These are phyloP conservation scores for Megaceryle torquata DNA, from an alignment of 2,113 vertebrate genomes.

Conservation along the genomic window DNA sequence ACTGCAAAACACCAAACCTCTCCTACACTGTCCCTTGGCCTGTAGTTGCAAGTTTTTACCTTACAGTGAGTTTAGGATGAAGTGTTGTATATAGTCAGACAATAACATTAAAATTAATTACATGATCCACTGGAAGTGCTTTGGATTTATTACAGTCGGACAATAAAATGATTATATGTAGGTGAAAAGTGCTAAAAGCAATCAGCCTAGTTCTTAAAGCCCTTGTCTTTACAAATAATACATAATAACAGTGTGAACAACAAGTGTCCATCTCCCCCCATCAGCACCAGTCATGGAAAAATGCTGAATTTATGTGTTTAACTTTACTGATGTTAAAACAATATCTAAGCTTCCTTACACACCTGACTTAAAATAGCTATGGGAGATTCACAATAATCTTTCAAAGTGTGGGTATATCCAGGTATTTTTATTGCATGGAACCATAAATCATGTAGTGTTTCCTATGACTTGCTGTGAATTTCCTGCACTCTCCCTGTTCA, in stretches of 20 bases:
- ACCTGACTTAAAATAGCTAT: not conserved
- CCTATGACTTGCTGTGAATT: not conserved
- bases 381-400: not conserved
- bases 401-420: not conserved
- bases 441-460: not conserved
- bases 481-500: not conserved
- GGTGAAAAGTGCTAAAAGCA: not conserved
- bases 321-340: not conserved
- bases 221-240: not conserved
- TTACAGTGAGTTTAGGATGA: not conserved
- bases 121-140: not conserved
- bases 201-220: not conserved
- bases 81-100: not conserved
- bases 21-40: accelerated
- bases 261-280: not conserved
- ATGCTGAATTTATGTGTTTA: not conserved
- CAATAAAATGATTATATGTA: not conserved
- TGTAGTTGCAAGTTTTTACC: not conserved
- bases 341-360: not conserved
- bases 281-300: not conserved
- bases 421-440: not conserved
- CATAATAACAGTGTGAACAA: not conserved
- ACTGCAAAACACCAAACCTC: not conserved
- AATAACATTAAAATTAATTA: not conserved
- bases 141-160: not conserved